Conservation (phyloP, 1,140 invertebrate genomes). For the Aphaenogaster floridana region DNA sequence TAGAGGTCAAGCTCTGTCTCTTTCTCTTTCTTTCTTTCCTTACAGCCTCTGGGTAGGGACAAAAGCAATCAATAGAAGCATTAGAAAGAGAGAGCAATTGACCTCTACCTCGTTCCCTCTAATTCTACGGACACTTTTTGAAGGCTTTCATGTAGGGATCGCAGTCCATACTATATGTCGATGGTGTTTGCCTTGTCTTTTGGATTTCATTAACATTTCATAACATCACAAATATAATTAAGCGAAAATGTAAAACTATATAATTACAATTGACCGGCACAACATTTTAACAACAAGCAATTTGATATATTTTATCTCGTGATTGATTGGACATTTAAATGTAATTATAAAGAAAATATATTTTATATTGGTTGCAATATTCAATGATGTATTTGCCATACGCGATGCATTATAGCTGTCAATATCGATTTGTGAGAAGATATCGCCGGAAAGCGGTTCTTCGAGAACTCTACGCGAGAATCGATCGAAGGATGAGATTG, state of each 20-base stretch:
- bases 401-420: neutral
- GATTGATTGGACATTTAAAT: neutral
- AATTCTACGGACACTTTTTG: too few species aligned
- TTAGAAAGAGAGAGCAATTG: too few species aligned
- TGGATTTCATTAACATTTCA: neutral
- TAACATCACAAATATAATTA: neutral
- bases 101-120: too few species aligned
- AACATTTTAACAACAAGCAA: conserved; percentile 61
- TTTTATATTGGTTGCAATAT: neutral
- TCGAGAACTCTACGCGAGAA: conserved; percentile 27
- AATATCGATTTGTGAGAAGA: conserved; percentile 36
- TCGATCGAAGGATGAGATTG: conserved; percentile 68
- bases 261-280: neutral
- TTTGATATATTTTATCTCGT: neutral
- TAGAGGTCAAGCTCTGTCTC: too few species aligned
- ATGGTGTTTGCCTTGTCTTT: neutral
- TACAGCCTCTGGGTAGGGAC: too few species aligned
- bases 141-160: too few species aligned
- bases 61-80: too few species aligned
- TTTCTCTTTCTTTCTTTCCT: too few species aligned
- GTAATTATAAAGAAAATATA: neutral
- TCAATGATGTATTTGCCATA: neutral
- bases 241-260: neutral
- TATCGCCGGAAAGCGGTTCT: neutral
- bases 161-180: too few species aligned